Base-by-base conservation (phyloP, 1,140 invertebrate genomes). In the Paralvinella palmiformis region DNA sequence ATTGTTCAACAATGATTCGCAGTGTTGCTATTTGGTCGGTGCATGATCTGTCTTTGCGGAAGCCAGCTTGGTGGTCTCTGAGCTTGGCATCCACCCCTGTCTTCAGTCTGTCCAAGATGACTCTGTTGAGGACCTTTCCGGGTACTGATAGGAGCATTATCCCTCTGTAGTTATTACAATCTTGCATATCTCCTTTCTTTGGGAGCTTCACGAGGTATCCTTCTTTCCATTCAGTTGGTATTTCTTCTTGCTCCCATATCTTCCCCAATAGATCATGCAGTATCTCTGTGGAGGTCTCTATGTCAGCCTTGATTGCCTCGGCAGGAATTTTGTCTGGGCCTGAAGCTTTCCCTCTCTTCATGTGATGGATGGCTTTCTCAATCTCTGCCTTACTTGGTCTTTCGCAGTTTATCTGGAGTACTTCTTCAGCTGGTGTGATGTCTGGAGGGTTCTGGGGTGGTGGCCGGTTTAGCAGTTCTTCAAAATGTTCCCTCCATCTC, bases 81-180 rank as follows among this genome's bases (percentile, higher is more conserved):
- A 57, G 55, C n/a, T n/a, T 57, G 17, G 55, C 29, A 20, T 57
- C 55, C 27, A 57, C 29, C 17, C 1, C 55, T n/a, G 10, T n/a
- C n/a, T 33, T 57, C 55, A 57, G 27, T 36, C 55, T 57, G 29
- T 57, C 55, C 55, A 57, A 57, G 29, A 57, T 32, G 33, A 57
- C 33, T 36, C 55, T 31, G 55, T 57, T 57, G 55, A 57, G 55
- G 33, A 57, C 27, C 5, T 57, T 57, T 31, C 55, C 27, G 27
- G 55, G 7, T 17, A 57, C 55, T 57, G 55, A 57, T 17, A 57
- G 7, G 33, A 57, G 55, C 55, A 57, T 57, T 31, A 57, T 57
- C 27, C 55, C 55, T 33, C 5, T 57, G 55, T 57, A 57, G 27
- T 57, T 57, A 20, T 36, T 5, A 32, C 55, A 57, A 22, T 57